phyloP scores from a whole-genome alignment of 1,140 invertebrate genomes.

The Trissolcus basalis region DNA sequence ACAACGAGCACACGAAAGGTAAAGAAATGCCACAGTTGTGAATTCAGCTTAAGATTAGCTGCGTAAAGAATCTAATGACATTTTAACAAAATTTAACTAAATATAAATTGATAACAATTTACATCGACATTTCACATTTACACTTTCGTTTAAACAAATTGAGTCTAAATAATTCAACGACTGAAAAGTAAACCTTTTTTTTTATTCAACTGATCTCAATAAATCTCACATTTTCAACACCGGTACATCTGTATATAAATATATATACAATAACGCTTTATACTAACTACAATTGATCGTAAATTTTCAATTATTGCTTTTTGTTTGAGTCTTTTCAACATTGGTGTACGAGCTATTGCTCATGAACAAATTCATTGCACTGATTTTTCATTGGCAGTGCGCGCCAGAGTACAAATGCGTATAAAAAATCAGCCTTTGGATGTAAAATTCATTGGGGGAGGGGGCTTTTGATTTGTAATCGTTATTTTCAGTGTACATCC shows the following conservation, averaged over 20 bases:
- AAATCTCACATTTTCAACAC: neutral
- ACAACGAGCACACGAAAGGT: too few species aligned
- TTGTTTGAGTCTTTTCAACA: too few species aligned
- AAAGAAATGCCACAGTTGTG: too few species aligned
- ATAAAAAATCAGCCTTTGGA: constrained; percentile 38
- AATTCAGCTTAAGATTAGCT: too few species aligned
- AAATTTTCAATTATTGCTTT: too few species aligned
- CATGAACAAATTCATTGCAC: neutral
- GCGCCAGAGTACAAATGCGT: constrained; percentile 4
- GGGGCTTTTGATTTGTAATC: neutral
- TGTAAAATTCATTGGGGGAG: neutral
- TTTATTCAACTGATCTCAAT: constrained; percentile 1
- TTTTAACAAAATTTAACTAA: too few species aligned
- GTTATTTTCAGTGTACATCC: constrained; percentile 55
- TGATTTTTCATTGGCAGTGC: neutral
- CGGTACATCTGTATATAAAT: neutral
- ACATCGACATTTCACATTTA: too few species aligned
- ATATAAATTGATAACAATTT: too few species aligned
- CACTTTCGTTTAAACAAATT: too few species aligned
- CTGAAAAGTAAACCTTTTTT: neutral
- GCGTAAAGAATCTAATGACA: too few species aligned
- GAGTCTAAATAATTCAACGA: too few species aligned
- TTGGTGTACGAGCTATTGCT: constrained; percentile 2
- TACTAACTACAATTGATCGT: neutral
- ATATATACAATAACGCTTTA: neutral